Base-by-base conservation (phyloP, 2,113 vertebrate genomes). In the Numida meleagris region DNA sequence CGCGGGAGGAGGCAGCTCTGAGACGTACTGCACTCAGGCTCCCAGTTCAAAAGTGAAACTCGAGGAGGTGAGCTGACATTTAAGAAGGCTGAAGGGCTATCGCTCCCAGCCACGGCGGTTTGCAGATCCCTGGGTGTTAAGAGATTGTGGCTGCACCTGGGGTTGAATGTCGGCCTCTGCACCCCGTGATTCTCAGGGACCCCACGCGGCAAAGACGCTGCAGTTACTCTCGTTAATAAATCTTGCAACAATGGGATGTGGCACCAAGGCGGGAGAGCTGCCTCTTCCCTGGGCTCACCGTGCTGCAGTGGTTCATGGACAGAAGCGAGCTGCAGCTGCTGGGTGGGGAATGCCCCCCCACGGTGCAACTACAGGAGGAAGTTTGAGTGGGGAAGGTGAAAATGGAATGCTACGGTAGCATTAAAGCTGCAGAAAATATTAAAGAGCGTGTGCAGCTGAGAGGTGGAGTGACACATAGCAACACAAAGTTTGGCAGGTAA, bases 81-180 rank as follows among this genome's bases (percentile, higher is more conserved):
- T 0, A 20, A 57, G 73, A 36, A 42, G 46, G 36, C 10, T 20
- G 0, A 7, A 4, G 2, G 1, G 4, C 63, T 27, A 0, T 33
- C 1, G 0, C 45, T 55, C 9, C 70, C 78, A 27, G 31, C 27
- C 25, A 2, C 0, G 8, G n/a, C 14, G 2, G 0, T 27, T 16
- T 48, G 67, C 4, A 13, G 21, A 12, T 48, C 6, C 57, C 21
- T 25, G 6, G 46, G 66, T 36, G 34, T 46, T 45, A 0, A 17
- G 34, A 25, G 72, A 2, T 24, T 15, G 3, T 0, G 3, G 83
- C 89, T 55, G 29, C 11, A 1, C 11, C 23, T 20, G 4, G 58
- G 33, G 10, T 88, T 14, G 8, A 50, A 17, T 25, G 14, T 2
- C 42, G 57, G 10, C 6, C 53, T 82, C 72, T 11, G 75, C 40